Conservation (phyloP, 2,113 vertebrate genomes). For the Crotalus helleri region DNA sequence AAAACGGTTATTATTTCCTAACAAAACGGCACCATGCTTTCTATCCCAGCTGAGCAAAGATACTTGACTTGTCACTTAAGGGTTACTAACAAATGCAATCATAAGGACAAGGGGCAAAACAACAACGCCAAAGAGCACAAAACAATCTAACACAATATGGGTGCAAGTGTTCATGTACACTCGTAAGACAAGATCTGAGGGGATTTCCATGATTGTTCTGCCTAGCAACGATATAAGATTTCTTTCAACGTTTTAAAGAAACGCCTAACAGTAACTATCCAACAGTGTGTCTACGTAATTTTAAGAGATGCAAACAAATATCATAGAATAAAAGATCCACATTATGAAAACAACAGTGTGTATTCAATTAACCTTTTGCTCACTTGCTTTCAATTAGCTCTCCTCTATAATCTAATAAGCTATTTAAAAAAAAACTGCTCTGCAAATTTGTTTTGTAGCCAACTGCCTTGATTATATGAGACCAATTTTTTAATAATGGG, state of each 20-base stretch:
- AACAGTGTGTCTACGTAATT: neutral
- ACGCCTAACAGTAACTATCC: too few species aligned
- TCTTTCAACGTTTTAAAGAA: neutral
- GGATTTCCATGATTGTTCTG: neutral
- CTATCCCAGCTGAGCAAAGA: neutral
- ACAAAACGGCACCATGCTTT: neutral
- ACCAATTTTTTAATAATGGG: neutral
- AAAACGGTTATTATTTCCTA: neutral
- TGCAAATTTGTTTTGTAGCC: neutral
- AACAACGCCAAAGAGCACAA: neutral
- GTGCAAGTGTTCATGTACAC: neutral
- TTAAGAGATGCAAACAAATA: neutral
- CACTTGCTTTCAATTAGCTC: neutral
- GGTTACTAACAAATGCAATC: neutral
- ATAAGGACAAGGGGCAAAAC: too few species aligned
- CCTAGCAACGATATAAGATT: neutral
- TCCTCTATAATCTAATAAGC: neutral
- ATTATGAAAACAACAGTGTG: neutral
- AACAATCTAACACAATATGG: neutral
- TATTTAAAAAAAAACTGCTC: neutral
- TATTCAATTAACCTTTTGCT: neutral
- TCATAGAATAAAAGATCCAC: neutral
- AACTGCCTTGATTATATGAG: neutral
- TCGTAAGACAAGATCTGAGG: neutral
- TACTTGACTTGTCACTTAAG: neutral